phyloP scores from a whole-genome alignment of 2,888 invertebrate genomes.

The Gasteruption jaculator region DNA sequence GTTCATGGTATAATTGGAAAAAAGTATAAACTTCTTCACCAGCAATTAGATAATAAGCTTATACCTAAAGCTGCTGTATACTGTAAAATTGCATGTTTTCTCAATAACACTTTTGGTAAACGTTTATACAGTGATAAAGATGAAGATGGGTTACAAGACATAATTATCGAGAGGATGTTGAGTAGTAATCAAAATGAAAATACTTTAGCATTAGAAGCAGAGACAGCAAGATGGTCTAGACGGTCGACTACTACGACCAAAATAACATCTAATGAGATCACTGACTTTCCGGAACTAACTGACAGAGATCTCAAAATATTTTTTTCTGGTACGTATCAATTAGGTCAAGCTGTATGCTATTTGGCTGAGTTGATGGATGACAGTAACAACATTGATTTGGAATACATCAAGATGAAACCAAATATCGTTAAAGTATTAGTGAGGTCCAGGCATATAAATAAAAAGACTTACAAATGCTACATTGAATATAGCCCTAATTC shows the following conservation, averaged over 20 bases:
- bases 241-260: conserved; percentile 13
- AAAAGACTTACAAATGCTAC: conserved; percentile 21
- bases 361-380: conserved; percentile 25
- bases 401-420: conserved; percentile 20
- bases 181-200: conserved; percentile 8
- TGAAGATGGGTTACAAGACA: conserved; percentile 6
- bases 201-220: conserved; percentile 17
- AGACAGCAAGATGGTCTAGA: conserved; percentile 13
- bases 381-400: conserved; percentile 17
- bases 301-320: conserved; percentile 21
- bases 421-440: conserved; percentile 22
- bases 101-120: conserved; percentile 22
- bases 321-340: conserved; percentile 25
- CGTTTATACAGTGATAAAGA: conserved; percentile 20
- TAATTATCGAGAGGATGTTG: conserved; percentile 15
- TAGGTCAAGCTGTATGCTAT: conserved; percentile 24
- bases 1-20: conserved; percentile 20
- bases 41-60: conserved; percentile 19
- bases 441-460: conserved; percentile 18
- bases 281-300: conserved; percentile 24
- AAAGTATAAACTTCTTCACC: conserved; percentile 17
- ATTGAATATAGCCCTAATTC: conserved; percentile 15
- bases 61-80: conserved; percentile 14
- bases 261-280: conserved; percentile 13
- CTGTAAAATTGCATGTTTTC: conserved; percentile 19